Evolutionary conservation across 2,888 invertebrate species (phyloP), one percentile per base, ranked within the genome.

Genomic region (Xylota segnis): DNA sequence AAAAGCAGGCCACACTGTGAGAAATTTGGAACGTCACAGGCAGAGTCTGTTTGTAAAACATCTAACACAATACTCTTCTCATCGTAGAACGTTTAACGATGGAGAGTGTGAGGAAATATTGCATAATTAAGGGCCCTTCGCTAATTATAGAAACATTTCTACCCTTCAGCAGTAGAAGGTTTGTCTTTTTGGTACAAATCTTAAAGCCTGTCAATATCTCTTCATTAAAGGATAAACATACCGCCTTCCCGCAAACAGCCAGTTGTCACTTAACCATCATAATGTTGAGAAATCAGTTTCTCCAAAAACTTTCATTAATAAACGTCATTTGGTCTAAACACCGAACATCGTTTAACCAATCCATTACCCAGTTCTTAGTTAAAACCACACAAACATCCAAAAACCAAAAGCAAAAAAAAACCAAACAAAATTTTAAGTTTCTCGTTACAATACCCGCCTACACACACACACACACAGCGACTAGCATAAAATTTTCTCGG

Each of bases 401-500:
- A n/a, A n/a, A n/a, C n/a, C n/a, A n/a, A n/a, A n/a, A n/a, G n/a
- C n/a, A n/a, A 52, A 52, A 52, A 52, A 52, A 2, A 50, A 23
- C 10, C 23, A 52, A 5, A 10, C 5, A n/a, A 52, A 52, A 43
- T 43, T 52, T 27, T 0, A 27, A 27, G 52, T 27, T 27, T 4
- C 23, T 12, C 10, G 27, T 12, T 27, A 52, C 27, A 52, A 50
- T 50, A 9, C 12, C 0, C 9, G 18, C 47, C 47, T 16, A 47
- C 18, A 7, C 10, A 34, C 10, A 29, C 32, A 63, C 29, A 16
- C n/a, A n/a, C n/a, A n/a, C n/a, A 23, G 23, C 3, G 45, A 47
- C 50, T 43, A 43, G 52, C 54, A 43, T 43, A 43, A 68, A 56
- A 43, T 32, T 43, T 4, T 29, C 54, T n/a, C n/a, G n/a, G n/a